phyloP scores from a whole-genome alignment of 1,140 invertebrate genomes.

The Asbolus verrucosus region DNA sequence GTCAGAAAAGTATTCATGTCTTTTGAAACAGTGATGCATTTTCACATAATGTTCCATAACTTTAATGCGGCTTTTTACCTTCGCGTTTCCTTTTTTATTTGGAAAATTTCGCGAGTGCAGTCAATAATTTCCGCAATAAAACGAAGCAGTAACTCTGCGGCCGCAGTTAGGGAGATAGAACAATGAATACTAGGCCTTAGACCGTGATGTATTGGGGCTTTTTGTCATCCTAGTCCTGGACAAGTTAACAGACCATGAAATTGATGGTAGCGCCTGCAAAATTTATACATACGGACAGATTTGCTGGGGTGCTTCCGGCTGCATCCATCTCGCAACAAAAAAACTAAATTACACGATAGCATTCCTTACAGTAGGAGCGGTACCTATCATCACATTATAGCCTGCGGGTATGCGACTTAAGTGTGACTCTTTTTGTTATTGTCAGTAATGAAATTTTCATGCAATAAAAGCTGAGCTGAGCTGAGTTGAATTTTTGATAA shows the following conservation, averaged over 20 bases:
- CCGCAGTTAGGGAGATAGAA: conserved; percentile 25
- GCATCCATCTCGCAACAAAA: background rate
- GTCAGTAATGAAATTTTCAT: conserved; percentile 13
- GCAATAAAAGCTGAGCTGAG: conserved; percentile 20
- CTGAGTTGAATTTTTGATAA: conserved; percentile 33
- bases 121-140: conserved; percentile 17
- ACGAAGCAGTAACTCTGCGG: conserved; percentile 6
- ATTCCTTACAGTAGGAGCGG: too few relatives aligned
- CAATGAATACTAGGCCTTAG: conserved; percentile 31
- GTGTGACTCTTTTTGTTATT: conserved; percentile 4
- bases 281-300: conserved; percentile 45
- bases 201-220: conserved; percentile 44
- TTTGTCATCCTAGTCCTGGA: conserved; percentile 45
- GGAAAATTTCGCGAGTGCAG: background rate
- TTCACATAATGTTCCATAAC: too few relatives aligned
- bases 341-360: background rate
- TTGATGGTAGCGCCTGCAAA: conserved; percentile 42
- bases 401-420: too few relatives aligned
- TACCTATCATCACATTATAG: too few relatives aligned
- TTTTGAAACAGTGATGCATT: too few relatives aligned
- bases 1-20: too few relatives aligned
- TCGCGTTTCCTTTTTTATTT: background rate
- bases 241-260: conserved; percentile 48
- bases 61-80: too few relatives aligned
- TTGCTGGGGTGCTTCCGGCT: conserved; percentile 16